Evolutionary conservation across 2,888 invertebrate genomes (phyloP).

Genomic region (Euphydryas editha): DNA sequence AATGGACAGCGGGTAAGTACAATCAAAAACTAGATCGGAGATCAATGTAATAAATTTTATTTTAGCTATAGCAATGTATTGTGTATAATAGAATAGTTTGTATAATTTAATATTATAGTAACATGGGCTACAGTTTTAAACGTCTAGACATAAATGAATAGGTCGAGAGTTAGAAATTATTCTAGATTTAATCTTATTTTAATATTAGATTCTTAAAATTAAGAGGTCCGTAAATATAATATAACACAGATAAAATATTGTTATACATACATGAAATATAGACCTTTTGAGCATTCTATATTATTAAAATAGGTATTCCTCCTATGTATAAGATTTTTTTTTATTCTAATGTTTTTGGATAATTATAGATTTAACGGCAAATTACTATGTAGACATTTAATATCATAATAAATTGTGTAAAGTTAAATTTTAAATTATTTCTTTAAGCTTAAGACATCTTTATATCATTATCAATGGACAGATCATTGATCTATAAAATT

Average conservation of each 20-base stretch:
- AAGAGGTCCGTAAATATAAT: conserved; percentile 50
- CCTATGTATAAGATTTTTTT: conserved; percentile 21
- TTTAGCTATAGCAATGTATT: conserved; percentile 50
- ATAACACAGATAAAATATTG: conserved; percentile 21
- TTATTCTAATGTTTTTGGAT: conserved; percentile 18
- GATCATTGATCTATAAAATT: too few species aligned
- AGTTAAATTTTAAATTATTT: conserved; percentile 66
- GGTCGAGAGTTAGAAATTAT: conserved; percentile 25
- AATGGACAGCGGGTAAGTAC: conserved; percentile 65
- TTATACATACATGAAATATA: conserved; percentile 47
- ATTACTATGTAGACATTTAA: conserved; percentile 60
- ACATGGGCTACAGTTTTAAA: conserved; percentile 20
- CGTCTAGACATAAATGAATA: conserved; percentile 50
- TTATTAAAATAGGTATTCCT: conserved; percentile 42
- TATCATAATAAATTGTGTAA: conserved; percentile 67
- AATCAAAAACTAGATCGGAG: conserved; percentile 65
- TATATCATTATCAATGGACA: conserved; percentile 46
- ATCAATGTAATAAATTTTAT: conserved; percentile 56
- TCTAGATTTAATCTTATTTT: conserved; percentile 47
- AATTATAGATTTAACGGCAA: conserved; percentile 62
- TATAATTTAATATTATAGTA: conserved; percentile 57
- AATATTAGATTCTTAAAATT: conserved; percentile 28
- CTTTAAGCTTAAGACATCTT: conserved; percentile 49
- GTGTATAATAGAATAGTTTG: conserved; percentile 70
- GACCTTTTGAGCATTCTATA: conserved; percentile 32